phyloP scores from a whole-genome alignment of 1,140 invertebrate species.

The Metopolophium dirhodum region DNA sequence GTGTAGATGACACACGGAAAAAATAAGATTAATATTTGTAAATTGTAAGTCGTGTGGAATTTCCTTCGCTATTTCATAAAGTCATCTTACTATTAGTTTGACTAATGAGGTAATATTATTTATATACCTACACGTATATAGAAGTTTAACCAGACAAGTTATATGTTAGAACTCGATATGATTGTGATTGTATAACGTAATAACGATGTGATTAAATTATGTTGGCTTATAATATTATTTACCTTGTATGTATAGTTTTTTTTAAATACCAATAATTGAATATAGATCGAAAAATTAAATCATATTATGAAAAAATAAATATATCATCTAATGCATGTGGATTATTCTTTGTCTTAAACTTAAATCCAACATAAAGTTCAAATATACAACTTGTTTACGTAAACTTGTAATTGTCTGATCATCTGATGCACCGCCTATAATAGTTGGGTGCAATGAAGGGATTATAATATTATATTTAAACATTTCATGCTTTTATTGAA shows the following conservation, averaged over 20 bases:
- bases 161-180: background rate
- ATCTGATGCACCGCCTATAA: background rate
- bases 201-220: background rate
- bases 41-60: background rate
- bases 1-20: background rate
- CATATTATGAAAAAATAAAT: background rate
- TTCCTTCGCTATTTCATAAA: background rate
- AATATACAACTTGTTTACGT: background rate
- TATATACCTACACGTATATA: no score
- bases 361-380: background rate
- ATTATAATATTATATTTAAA: background rate
- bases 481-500: background rate
- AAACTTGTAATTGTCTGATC: background rate
- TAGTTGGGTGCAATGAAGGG: background rate
- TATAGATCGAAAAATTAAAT: no score
- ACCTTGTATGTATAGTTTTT: no score
- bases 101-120: background rate
- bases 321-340: no score
- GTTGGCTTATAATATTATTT: no score
- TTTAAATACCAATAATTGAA: no score
- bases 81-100: background rate
- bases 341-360: background rate
- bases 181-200: background rate
- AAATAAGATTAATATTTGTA: background rate
- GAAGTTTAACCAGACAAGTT: no score